A percentile compares a stretch with the other conserved stretches of the same genome.
Conservation (phyloP, 2,797 vertebrate genomes). For the Cryptoblepharus egeriae region DNA sequence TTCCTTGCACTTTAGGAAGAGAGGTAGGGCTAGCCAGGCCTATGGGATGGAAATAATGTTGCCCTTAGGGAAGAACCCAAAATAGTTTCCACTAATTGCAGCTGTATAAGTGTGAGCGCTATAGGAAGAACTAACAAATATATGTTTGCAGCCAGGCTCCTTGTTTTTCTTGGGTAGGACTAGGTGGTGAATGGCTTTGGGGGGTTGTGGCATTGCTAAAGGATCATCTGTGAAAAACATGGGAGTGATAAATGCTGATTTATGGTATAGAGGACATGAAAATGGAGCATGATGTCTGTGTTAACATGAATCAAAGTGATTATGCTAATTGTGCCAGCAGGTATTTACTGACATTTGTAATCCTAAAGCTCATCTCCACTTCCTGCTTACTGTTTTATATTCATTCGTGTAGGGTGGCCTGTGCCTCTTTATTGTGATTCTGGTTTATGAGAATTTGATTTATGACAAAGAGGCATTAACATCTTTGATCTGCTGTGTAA, state of each 20-base stretch:
- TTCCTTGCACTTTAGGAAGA: not conserved
- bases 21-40: too few species aligned
- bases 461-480: not conserved
- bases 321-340: not conserved
- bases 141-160: not conserved
- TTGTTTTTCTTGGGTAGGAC: not conserved
- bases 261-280: not conserved
- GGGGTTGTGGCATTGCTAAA: not conserved
- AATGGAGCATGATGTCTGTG: not conserved
- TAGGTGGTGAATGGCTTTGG: not conserved
- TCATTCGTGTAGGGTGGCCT: not conserved
- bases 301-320: not conserved
- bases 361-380: too few species aligned
- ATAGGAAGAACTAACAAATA: not conserved
- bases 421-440: not conserved
- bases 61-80: not conserved
- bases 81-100: not conserved
- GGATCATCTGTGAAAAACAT: not conserved
- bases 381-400: not conserved
- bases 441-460: not conserved
- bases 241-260: not conserved
- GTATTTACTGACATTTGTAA: not conserved
- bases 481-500: not conserved
- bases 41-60: not conserved
- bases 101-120: not conserved